These are phyloP conservation scores for Chloropsis hardwickii DNA, from an alignment of 2,113 vertebrate genomes.

Conservation along the genomic window DNA sequence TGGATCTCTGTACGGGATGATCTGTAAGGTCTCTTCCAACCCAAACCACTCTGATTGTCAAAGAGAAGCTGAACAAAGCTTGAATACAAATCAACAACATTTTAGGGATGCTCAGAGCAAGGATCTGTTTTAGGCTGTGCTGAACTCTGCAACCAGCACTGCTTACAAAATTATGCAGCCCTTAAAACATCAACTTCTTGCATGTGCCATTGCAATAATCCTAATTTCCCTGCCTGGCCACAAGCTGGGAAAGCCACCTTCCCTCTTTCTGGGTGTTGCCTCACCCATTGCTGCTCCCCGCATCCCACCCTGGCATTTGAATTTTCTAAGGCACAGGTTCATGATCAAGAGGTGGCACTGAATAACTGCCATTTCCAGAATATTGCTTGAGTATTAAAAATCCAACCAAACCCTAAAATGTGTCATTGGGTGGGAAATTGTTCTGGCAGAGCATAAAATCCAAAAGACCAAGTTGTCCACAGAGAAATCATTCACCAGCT, in stretches of 20 bases:
- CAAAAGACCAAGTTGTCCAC: conserved; percentile 10
- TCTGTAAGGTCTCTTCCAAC: background rate
- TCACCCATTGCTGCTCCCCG: background rate
- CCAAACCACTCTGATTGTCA: background rate
- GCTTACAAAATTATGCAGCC: background rate
- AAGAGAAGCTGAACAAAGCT: background rate
- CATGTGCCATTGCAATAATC: background rate
- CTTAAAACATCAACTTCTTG: background rate
- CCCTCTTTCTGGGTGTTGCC: background rate
- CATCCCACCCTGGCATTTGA: background rate
- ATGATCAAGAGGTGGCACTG: background rate
- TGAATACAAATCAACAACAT: background rate
- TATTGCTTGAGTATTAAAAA: background rate
- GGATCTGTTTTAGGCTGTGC: background rate
- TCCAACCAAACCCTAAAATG: background rate
- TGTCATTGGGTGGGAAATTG: background rate
- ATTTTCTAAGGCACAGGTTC: background rate
- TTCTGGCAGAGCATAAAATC: background rate
- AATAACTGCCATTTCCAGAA: background rate
- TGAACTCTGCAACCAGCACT: background rate
- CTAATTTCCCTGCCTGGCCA: background rate
- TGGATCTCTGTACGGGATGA: background rate
- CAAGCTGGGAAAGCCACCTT: background rate
- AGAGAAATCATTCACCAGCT: conserved; percentile 19
- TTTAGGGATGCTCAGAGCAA: background rate